phyloP scores from a whole-genome alignment of 1,140 invertebrate species.

The Cotesia vestalis region DNA sequence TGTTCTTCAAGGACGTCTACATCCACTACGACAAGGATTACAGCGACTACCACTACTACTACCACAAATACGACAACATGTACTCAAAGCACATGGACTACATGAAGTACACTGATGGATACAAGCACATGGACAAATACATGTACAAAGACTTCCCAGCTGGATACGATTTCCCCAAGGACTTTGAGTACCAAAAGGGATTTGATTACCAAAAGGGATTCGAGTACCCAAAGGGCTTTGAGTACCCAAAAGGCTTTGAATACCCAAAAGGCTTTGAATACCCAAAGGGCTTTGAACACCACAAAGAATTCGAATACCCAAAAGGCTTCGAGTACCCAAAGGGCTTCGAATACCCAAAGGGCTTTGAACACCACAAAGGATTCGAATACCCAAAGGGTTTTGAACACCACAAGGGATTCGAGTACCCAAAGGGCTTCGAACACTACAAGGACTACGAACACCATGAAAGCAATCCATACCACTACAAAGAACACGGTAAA shows the following conservation, averaged over 20 bases:
- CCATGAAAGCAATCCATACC: no score
- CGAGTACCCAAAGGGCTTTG: no score
- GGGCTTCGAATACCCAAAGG: neutral
- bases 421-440: no score
- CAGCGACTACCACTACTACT: constrained; percentile 35
- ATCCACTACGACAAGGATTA: constrained; percentile 51
- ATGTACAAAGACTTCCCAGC: constrained; percentile 1
- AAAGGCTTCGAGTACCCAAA: neutral
- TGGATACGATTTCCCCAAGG: neutral
- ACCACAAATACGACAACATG: neutral
- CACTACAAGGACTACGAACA: no score
- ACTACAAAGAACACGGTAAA: neutral
- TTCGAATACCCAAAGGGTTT: no score
- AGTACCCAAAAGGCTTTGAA: no score
- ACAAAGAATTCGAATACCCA: no score
- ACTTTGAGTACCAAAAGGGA: neutral
- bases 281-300: no score
- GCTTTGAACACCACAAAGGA: neutral
- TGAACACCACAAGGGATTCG: no score
- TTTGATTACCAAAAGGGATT: no score
- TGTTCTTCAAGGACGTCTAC: constrained; percentile 58
- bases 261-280: no score
- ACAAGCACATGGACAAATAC: constrained; percentile 17
- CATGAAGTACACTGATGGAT: constrained; percentile 4
- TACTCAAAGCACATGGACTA: constrained; percentile 18